These are phyloP conservation scores for Nipponia nippon DNA, from an alignment of 2,113 vertebrate genomes.

Conservation along the genomic window DNA sequence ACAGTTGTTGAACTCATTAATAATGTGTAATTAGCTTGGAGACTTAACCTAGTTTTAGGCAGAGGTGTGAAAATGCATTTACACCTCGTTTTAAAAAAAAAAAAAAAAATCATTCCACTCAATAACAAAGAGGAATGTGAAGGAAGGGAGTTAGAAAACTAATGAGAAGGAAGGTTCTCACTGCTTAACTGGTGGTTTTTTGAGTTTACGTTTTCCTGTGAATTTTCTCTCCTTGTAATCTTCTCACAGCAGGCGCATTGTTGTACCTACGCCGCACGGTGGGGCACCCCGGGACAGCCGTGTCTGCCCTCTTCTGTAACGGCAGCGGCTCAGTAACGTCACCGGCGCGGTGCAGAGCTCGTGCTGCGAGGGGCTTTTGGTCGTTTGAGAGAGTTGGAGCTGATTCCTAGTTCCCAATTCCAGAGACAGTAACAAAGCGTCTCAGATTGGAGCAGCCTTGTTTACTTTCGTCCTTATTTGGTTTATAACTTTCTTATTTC, in stretches of 20 bases:
- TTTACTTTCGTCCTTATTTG: not conserved
- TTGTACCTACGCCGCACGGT: not conserved
- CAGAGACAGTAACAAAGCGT: not conserved
- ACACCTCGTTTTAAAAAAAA: constrained; percentile 21
- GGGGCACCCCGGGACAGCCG: not conserved
- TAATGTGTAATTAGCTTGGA: constrained; percentile 47
- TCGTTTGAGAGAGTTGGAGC: not conserved
- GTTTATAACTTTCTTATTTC: not conserved
- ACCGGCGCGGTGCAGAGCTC: accelerated
- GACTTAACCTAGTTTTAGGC: constrained; percentile 6
- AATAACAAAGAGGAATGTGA: constrained; percentile 14
- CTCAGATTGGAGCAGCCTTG: not conserved
- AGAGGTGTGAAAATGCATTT: constrained; percentile 64
- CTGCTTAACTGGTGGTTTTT: not conserved
- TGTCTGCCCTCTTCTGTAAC: not conserved
- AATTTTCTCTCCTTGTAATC: constrained; percentile 32
- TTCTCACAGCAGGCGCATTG: not conserved
- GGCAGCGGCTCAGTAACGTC: not conserved
- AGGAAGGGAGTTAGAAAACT: not conserved
- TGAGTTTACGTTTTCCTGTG: constrained; percentile 25
- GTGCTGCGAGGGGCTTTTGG: not conserved
- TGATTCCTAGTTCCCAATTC: accelerated
- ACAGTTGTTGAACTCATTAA: constrained; percentile 16
- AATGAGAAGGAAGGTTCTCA: not conserved
- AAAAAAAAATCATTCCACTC: not conserved